phyloP scores from a whole-genome alignment of 2,797 vertebrate genomes.

The Schizothorax lantsangensis region DNA sequence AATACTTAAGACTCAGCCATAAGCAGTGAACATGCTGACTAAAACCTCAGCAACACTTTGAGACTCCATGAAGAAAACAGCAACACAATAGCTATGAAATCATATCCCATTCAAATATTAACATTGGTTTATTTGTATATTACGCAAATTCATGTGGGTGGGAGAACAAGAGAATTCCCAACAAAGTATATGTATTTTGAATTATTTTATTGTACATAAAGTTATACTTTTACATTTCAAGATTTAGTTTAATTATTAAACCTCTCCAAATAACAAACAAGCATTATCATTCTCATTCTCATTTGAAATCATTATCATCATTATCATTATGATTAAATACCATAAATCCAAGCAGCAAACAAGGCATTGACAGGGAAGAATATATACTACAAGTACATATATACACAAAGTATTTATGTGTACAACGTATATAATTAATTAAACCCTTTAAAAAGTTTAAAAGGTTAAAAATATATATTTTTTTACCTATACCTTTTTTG shows the following conservation, averaged over 20 bases:
- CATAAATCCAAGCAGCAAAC: not conserved
- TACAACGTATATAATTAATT: too few species aligned
- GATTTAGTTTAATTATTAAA: not conserved
- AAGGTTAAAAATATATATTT: not conserved
- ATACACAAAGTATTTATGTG: too few species aligned
- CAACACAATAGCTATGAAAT: not conserved
- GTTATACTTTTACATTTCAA: not conserved
- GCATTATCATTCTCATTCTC: not conserved
- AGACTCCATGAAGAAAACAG: slow-evolving; percentile 14
- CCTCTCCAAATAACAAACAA: not conserved
- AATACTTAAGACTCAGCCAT: slow-evolving; percentile 65
- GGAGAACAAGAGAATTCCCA: not conserved
- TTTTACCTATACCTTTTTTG: not conserved
- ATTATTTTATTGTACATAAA: not conserved
- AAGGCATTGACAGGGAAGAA: too few species aligned
- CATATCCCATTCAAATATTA: not conserved
- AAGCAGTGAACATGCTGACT: slow-evolving; percentile 62
- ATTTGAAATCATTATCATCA: not conserved
- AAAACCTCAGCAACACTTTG: slow-evolving; percentile 28
- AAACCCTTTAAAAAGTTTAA: too few species aligned
- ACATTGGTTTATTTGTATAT: slow-evolving; percentile 7
- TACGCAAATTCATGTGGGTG: not conserved
- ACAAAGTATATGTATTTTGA: not conserved
- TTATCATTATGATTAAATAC: not conserved
- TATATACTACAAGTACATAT: too few species aligned